Evolutionary conservation across 2,113 vertebrate species (phyloP), one percentile per base, ranked within the genome.

Genomic region (Larimichthys crocea): DNA sequence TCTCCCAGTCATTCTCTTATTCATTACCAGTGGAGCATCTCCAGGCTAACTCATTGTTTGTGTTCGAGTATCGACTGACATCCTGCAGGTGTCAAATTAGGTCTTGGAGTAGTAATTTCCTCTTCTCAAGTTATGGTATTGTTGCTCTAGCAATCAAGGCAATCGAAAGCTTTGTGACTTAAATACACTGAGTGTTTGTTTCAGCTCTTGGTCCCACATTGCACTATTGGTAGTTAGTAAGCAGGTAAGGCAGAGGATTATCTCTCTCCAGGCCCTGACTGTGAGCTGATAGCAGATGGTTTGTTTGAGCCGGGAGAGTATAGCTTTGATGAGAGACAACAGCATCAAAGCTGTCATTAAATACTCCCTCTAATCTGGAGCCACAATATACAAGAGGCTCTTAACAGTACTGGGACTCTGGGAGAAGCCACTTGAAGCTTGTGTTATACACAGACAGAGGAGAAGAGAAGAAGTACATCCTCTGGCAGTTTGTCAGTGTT

Each of bases 261-360:
- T 82, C 50, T 69, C 80, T 79, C 76, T 83, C 49, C 57, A 63
- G 71, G 68, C 64, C 73, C 68, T 55, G 11, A 71, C 70, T 81
- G 50, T 57, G 84, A 82, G 81, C 82, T 80, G 83, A 79, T 49
- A 86, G 88, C 93, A 93, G 90, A 93, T 91, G 92, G 85, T 90
- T 85, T 86, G 81, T 83, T 83, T 91, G 79, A 83, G 87, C 84
- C 79, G n/a, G 80, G 84, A 90, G 83, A 78, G 74, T 46, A 9
- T 11, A 56, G 78, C 83, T 83, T 87, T 89, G 91, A 91, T 89
- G 85, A 91, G 87, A 84, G 84, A 85, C 81, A 76, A 86, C 71
- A 7, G 79, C 91, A 88, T 92, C 91, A 93, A 91, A 93, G 88
- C 87, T 66, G 50, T 88, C 91, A 91, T 94, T 92, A 94, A 93